Percentiles rank a stretch among this genome's conserved stretches.
These are phyloP conservation scores for Gracilinanus agilis DNA, from an alignment of 2,113 vertebrate species.

Conservation along the genomic window DNA sequence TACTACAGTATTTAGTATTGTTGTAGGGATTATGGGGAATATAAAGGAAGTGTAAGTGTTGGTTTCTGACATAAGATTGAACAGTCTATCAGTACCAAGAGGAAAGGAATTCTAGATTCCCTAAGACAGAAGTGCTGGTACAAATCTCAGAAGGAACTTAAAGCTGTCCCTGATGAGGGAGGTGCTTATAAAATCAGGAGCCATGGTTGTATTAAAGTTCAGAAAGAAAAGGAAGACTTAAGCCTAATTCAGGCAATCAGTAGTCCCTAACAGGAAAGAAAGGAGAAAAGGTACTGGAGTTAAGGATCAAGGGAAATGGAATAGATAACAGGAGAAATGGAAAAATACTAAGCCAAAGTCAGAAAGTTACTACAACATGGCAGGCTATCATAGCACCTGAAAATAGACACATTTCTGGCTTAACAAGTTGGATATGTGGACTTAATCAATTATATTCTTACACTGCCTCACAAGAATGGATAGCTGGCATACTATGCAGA, in stretches of 20 bases:
- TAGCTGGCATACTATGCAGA: not conserved
- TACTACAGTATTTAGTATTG: not conserved
- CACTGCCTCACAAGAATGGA: not conserved
- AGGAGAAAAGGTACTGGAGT: not conserved
- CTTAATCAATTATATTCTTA: not conserved
- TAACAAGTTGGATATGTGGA: not conserved
- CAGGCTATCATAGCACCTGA: not conserved
- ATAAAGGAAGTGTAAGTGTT: not conserved
- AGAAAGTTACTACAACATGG: not conserved
- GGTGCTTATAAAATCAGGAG: not conserved
- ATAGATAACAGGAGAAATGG: not conserved
- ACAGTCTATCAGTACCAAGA: not conserved
- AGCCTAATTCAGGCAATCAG: not conserved
- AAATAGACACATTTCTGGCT: not conserved
- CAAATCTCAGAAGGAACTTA: not conserved
- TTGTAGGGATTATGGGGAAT: not conserved
- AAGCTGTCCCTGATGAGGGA: not conserved
- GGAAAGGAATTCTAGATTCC: not conserved
- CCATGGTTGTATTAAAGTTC: not conserved
- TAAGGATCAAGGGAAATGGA: not conserved
- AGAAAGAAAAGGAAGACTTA: not conserved
- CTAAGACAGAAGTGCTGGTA: not conserved
- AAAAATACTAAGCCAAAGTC: not conserved
- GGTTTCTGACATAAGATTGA: not conserved
- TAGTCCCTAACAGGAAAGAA: not conserved